These are phyloP conservation scores for Chelonia mydas DNA, from an alignment of 2,797 vertebrate genomes.

Conservation along the genomic window DNA sequence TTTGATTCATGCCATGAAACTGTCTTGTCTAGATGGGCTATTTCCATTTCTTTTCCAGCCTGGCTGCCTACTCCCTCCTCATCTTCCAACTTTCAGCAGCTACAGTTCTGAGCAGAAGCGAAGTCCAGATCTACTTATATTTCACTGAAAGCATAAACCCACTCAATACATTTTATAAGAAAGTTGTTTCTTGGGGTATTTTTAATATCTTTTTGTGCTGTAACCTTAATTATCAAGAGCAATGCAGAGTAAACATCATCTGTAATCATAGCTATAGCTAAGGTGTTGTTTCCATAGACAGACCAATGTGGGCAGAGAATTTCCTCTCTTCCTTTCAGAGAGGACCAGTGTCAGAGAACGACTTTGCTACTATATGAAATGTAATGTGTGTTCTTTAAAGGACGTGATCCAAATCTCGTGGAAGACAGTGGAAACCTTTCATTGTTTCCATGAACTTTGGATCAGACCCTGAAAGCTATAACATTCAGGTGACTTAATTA, in stretches of 20 bases:
- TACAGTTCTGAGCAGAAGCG: fast-evolving
- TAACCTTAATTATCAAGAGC: neutral
- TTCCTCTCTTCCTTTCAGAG: neutral
- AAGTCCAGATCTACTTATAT: neutral
- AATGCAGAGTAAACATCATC: neutral
- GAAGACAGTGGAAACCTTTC: neutral
- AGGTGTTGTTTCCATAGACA: neutral
- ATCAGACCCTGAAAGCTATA: neutral
- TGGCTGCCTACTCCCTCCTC: neutral
- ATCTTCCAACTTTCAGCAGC: neutral
- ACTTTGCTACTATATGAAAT: neutral
- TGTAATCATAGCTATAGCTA: neutral
- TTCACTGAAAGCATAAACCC: neutral
- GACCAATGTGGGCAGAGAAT: neutral
- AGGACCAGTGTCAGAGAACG: neutral
- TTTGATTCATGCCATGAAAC: neutral
- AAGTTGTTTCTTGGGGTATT: neutral
- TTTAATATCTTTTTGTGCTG: neutral
- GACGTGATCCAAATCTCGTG: neutral
- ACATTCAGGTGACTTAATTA: neutral
- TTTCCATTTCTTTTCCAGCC: neutral
- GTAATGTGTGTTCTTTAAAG: neutral
- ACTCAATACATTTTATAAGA: neutral
- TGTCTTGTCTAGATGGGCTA: neutral
- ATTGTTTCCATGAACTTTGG: neutral